A percentile compares a stretch with the other conserved stretches of the same genome.
Conservation (phyloP, 2,888 invertebrate species). For the Mythimna albipuncta region DNA sequence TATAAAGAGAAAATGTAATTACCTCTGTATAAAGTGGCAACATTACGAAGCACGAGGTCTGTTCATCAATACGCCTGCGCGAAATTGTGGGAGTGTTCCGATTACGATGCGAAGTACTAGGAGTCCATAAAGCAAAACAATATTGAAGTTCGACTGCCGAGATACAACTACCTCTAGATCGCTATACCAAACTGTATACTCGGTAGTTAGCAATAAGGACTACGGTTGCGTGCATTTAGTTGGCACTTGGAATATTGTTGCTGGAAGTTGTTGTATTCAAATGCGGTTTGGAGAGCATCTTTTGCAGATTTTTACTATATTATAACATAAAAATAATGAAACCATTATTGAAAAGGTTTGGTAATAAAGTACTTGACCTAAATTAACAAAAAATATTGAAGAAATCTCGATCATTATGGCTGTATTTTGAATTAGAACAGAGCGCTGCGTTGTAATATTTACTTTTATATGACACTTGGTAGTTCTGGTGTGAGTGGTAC, state of each 20-base stretch:
- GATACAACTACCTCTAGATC: neutral
- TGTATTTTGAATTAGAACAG: constrained; percentile 1
- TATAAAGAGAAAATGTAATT: too few species aligned
- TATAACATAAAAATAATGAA: constrained; percentile 5
- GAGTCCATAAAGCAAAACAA: neutral
- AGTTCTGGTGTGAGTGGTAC: too few species aligned
- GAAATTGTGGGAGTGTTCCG: neutral
- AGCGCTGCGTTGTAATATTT: too few species aligned
- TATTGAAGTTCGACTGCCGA: neutral
- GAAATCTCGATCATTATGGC: neutral
- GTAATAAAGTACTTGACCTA: neutral
- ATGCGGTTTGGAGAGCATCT: neutral
- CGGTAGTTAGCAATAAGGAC: neutral
- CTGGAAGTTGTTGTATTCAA: neutral
- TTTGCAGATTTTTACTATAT: neutral
- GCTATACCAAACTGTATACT: neutral
- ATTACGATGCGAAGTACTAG: constrained; percentile 2
- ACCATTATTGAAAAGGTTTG: neutral
- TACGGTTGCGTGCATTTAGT: constrained; percentile 6
- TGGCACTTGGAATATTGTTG: neutral
- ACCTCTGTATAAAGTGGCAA: too few species aligned
- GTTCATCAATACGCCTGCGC: neutral
- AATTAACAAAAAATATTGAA: neutral
- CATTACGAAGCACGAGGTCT: neutral
- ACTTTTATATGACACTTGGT: too few species aligned